A percentile compares a stretch with the other conserved stretches of the same genome.
Conservation (phyloP, 2,888 invertebrate species). For the Schizotus pectinicornis region DNA sequence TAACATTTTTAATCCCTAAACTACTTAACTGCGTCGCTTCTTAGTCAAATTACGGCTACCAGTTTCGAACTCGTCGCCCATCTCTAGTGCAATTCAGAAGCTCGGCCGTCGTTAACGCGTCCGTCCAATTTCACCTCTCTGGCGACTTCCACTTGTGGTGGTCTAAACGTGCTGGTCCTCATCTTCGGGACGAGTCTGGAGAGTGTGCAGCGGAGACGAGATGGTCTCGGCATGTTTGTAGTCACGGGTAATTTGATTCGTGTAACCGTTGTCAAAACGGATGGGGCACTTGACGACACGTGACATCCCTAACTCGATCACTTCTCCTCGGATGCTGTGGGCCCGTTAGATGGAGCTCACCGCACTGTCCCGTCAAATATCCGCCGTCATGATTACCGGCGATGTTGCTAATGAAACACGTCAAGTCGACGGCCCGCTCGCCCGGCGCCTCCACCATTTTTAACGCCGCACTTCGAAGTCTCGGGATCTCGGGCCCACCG, state of each 20-base stretch:
- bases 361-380: conserved; percentile 28
- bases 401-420: conserved; percentile 19
- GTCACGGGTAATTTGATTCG: conserved; percentile 53
- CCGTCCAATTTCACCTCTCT: too few relatives aligned
- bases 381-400: conserved; percentile 12
- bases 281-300: conserved; percentile 53
- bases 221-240: conserved; percentile 34
- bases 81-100: too few relatives aligned
- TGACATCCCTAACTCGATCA: conserved; percentile 53
- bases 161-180: conserved; percentile 1
- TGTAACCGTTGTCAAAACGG: conserved; percentile 53
- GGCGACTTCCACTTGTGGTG: neutral
- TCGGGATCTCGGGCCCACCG: too few relatives aligned
- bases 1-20: neutral
- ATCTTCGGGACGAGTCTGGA: conserved; percentile 7
- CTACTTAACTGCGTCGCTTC: too few relatives aligned
- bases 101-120: too few relatives aligned
- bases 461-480: too few relatives aligned
- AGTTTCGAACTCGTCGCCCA: too few relatives aligned
- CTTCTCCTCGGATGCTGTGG: conserved; percentile 22
- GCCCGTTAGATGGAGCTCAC: conserved; percentile 24
- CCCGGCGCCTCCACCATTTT: too few relatives aligned
- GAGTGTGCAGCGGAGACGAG: conserved; percentile 15
- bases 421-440: neutral
- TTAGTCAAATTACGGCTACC: too few relatives aligned